Evolutionary conservation across 2,113 vertebrate genomes (phyloP).

Genomic region (Henicopernis longicauda): DNA sequence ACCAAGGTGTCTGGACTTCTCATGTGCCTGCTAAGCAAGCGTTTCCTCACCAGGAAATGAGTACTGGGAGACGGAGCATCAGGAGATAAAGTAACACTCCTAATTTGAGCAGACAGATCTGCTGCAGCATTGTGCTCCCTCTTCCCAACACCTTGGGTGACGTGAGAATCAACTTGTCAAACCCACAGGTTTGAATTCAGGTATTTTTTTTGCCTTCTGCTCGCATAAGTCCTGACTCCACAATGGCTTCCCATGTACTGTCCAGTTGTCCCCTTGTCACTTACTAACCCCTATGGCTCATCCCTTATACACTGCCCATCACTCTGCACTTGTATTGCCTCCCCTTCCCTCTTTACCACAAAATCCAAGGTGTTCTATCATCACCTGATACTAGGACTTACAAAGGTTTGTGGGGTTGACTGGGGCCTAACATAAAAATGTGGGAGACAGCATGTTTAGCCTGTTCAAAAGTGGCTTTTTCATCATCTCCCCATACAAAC

Average conservation of each 20-base stretch:
- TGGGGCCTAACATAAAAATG: not conserved
- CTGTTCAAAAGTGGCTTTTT: not conserved
- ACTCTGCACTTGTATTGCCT: not conserved
- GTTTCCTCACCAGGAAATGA: not conserved
- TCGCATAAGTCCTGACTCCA: not conserved
- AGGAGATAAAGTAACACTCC: not conserved
- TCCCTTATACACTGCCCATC: not conserved
- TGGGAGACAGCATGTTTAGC: not conserved
- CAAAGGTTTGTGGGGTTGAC: not conserved
- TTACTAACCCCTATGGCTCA: not conserved
- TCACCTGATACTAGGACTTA: not conserved
- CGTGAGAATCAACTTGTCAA: not conserved
- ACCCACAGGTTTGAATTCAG: not conserved
- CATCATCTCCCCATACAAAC: not conserved
- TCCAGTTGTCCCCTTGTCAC: not conserved
- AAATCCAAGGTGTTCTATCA: not conserved
- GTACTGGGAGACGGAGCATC: not conserved
- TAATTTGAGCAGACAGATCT: not conserved
- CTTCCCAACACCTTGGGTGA: not conserved
- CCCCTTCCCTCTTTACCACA: not conserved
- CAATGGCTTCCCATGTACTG: not conserved
- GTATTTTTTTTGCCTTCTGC: not conserved
- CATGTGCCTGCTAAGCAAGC: not conserved
- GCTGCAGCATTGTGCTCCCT: not conserved
- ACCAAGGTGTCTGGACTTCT: not conserved